phyloP scores from a whole-genome alignment of 2,113 vertebrate genomes.

The Capricornis sumatraensis region DNA sequence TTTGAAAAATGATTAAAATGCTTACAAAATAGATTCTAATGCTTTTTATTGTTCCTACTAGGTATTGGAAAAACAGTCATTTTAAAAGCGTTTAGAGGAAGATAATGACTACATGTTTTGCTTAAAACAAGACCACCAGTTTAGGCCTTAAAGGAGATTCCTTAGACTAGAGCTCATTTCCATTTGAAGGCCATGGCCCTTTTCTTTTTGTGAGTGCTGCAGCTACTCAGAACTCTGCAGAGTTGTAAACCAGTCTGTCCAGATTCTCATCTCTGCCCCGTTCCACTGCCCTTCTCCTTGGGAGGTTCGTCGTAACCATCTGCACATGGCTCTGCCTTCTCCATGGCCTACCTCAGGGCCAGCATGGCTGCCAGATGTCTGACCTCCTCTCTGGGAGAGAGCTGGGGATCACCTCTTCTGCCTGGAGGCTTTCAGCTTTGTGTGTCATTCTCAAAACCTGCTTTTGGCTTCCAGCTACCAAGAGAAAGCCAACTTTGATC shows the following conservation, averaged over 20 bases:
- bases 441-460: neutral
- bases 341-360: constrained; percentile 47
- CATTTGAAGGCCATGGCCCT: neutral
- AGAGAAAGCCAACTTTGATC: constrained; percentile 44
- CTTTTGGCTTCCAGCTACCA: constrained; percentile 19
- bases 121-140: neutral
- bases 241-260: neutral
- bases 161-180: neutral
- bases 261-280: neutral
- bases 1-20: neutral
- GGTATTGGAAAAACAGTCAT: neutral
- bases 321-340: constrained; percentile 50
- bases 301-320: constrained; percentile 30
- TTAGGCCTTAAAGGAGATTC: neutral
- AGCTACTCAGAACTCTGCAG: neutral
- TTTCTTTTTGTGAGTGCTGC: neutral
- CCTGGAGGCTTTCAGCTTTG: constrained; percentile 36
- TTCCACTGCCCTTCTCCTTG: constrained; percentile 52
- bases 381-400: constrained; percentile 51
- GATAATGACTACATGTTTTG: neutral
- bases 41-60: neutral
- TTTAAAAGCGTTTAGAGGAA: neutral
- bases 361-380: constrained; percentile 71
- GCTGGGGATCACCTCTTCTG: constrained; percentile 46
- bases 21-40: neutral